These are phyloP conservation scores for Cloeon dipterum DNA, from an alignment of 2,888 invertebrate species.

Conservation along the genomic window DNA sequence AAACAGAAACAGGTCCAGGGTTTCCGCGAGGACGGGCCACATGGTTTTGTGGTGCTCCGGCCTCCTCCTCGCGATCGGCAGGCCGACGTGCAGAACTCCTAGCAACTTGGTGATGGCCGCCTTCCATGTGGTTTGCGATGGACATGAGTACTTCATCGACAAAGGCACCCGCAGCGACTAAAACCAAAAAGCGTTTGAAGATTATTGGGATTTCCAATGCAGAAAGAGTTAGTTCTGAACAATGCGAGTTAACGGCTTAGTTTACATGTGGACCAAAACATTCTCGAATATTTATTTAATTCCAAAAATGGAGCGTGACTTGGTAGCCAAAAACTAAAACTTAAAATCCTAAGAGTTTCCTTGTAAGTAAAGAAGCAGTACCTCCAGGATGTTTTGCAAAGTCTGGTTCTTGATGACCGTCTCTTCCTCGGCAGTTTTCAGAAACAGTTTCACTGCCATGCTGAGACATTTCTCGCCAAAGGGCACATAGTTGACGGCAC, in stretches of 20 bases:
- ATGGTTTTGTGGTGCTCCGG: slow-evolving; percentile 48
- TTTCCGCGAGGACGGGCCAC: slow-evolving; percentile 71
- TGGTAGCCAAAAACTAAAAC: neutral
- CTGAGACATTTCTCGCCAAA: slow-evolving; percentile 62
- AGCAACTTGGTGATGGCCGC: slow-evolving; percentile 53
- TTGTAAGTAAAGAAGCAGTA: neutral
- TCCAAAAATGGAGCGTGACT: neutral
- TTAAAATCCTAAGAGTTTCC: too few species aligned
- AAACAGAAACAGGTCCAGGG: slow-evolving; percentile 81
- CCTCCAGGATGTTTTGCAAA: slow-evolving; percentile 41
- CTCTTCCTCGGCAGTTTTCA: slow-evolving; percentile 41
- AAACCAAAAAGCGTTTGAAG: neutral
- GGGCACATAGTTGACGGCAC: slow-evolving; percentile 61
- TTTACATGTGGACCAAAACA: too few species aligned
- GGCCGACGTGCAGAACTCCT: slow-evolving; percentile 54
- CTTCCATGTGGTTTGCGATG: slow-evolving; percentile 62
- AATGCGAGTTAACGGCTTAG: too few species aligned
- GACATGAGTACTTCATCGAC: slow-evolving; percentile 57
- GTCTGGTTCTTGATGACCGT: slow-evolving; percentile 49
- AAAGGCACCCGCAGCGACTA: slow-evolving; percentile 47
- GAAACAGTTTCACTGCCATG: slow-evolving; percentile 50
- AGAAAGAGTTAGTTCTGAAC: too few species aligned
- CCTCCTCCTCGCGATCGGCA: slow-evolving; percentile 61
- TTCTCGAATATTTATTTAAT: neutral
- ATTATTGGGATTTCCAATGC: neutral